Base-by-base conservation (phyloP, 2,797 vertebrate species). In the Limnodromus scolopaceus region DNA sequence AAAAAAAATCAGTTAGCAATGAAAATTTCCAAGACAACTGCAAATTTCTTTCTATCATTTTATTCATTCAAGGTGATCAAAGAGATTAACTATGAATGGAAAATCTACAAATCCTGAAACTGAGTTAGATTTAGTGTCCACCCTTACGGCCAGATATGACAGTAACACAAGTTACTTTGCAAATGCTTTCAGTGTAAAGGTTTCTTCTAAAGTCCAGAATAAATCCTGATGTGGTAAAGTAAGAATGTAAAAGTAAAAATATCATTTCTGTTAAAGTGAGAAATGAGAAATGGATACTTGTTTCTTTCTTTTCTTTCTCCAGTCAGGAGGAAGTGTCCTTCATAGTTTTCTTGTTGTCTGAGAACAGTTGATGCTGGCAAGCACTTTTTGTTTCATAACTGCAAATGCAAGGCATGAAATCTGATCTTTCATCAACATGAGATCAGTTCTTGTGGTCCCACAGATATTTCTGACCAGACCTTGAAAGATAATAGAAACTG, bases 301-400 rank as follows among this genome's bases (percentile, higher is more conserved):
- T 64, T 87, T 71, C 24, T 57, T 75, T 51, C 54, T n/a, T 70
- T 51, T 46, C 27, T 74, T 84, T 38, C 13, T 70, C 48, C 15
- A 30, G 18, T 22, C 32, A 58, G 32, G 16, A 84, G 49, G 71
- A 91, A 70, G 45, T 30, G 12, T 45, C 48, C 38, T 38, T 71
- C 70, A 41, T 34, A 77, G 23, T 84, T 81, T 88, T 84, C 58
- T 89, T 84, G 10, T 48, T 84, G 74, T 45, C 41, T 89, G 88
- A 84, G 71, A 65, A 69, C 95, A 85, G 64, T 18, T 81, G 51
- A 55, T 57, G 69, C 68, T 95, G 92, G 87, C 87, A 96, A 86
- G 49, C 5, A 46, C 43, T 49, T 82, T 84, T 51, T 4, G 0
- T 92, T 95, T 84, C 55, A 16, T 88, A 91, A 92, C 80, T 65